Percentiles rank a stretch among this genome's conserved stretches.
These are phyloP conservation scores for Drosophila punjabiensis DNA, from an alignment of 1,140 invertebrate genomes.

Conservation along the genomic window DNA sequence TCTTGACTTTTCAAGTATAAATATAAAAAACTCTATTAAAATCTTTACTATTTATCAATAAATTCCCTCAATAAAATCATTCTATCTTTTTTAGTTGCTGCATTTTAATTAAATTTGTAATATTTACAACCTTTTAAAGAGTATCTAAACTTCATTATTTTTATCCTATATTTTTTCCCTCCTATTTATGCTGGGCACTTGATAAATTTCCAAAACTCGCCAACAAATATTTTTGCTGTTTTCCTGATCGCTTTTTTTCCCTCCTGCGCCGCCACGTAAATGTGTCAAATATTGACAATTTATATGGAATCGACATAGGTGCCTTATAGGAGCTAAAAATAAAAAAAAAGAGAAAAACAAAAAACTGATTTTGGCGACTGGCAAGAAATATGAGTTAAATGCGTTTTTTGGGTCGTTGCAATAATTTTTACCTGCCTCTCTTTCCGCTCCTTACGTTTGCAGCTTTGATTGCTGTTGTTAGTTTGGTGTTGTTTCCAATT, in stretches of 20 bases:
- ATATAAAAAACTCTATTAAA: too few species aligned
- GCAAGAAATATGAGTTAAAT: slow-evolving; percentile 80
- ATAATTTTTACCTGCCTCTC: slow-evolving; percentile 55
- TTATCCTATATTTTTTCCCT: neutral
- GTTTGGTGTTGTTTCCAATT: slow-evolving; percentile 39
- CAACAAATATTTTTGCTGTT: slow-evolving; percentile 46
- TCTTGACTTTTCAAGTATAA: too few species aligned
- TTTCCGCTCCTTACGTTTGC: slow-evolving; percentile 27
- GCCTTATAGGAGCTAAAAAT: slow-evolving; percentile 38
- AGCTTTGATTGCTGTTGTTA: slow-evolving; percentile 51
- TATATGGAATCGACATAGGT: slow-evolving; percentile 76
- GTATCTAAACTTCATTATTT: slow-evolving; percentile 3
- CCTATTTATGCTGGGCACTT: slow-evolving; percentile 35
- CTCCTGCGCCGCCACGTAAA: slow-evolving; percentile 67
- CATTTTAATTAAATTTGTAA: neutral
- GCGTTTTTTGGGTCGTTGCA: slow-evolving; percentile 74
- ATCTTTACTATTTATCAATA: too few species aligned
- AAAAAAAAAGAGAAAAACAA: neutral
- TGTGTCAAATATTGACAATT: slow-evolving; percentile 83
- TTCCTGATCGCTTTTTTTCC: slow-evolving; percentile 46
- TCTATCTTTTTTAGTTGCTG: neutral
- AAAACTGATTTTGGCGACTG: slow-evolving; percentile 55
- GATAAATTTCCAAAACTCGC: slow-evolving; percentile 53
- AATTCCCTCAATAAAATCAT: too few species aligned
- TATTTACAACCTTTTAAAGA: neutral